A percentile compares a stretch with the other conserved stretches of the same genome.
These are phyloP conservation scores for Eustalomyia histrio DNA, from an alignment of 2,888 invertebrate genomes.

Conservation along the genomic window DNA sequence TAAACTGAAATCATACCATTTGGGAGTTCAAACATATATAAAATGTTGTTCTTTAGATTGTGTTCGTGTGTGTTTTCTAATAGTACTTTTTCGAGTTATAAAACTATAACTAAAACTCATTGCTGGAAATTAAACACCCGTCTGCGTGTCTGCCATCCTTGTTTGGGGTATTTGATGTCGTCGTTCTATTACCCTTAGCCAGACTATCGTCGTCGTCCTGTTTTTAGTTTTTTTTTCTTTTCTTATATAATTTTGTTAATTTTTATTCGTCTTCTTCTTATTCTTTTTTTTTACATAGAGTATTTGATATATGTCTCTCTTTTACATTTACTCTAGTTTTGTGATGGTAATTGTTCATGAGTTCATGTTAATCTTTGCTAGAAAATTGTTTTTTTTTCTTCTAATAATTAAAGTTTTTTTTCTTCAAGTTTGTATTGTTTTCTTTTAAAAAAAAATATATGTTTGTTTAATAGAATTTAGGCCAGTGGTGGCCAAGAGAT, in stretches of 20 bases:
- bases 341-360: slow-evolving; percentile 53
- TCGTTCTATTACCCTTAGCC: slow-evolving; percentile 57
- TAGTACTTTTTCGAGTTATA: background rate
- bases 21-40: slow-evolving; percentile 8
- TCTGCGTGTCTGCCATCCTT: background rate
- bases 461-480: slow-evolving; percentile 45
- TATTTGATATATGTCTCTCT: slow-evolving; percentile 7
- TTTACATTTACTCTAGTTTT: slow-evolving; percentile 40
- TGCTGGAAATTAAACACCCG: slow-evolving; percentile 3
- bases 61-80: background rate
- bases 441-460: slow-evolving; percentile 20
- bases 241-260: slow-evolving; percentile 29
- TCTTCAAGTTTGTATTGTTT: slow-evolving; percentile 11
- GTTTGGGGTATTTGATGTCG: slow-evolving; percentile 29
- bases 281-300: slow-evolving; percentile 6
- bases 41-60: background rate
- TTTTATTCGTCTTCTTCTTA: slow-evolving; percentile 11
- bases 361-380: slow-evolving; percentile 60
- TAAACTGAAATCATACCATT: slow-evolving; percentile 23
- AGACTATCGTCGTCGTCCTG: slow-evolving; percentile 55
- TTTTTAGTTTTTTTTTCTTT: slow-evolving; percentile 32
- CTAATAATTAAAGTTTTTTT: slow-evolving; percentile 62
- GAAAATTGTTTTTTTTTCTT: slow-evolving; percentile 42
- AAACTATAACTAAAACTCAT: background rate
- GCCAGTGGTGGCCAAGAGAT: slow-evolving; percentile 48